Evolutionary conservation across 2,888 invertebrate genomes (phyloP), one percentile per base, ranked within the genome.

Genomic region (Eristalis pertinax): DNA sequence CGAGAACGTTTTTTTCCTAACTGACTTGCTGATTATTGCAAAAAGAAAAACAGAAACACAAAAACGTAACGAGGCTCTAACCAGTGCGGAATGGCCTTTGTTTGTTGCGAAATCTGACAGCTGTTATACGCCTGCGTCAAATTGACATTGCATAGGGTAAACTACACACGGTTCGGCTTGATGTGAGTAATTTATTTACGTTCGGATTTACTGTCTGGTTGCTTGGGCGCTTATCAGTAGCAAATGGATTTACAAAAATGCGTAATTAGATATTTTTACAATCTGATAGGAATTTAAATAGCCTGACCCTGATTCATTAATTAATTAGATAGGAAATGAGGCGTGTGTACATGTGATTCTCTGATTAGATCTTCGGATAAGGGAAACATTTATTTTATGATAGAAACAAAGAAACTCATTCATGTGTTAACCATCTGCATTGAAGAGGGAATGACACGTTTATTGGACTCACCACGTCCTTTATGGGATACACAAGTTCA

Each of bases 61-160:
- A 60, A n/a, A 50, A 11, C 13, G 29, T 15, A 38, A 58, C 29
- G 56, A 56, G 32, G n/a, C 50, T 32, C 38, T 58, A 75, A 22
- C 26, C 22, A 50, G n/a, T 3, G 29, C 15, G 15, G 15, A 29
- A 11, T 63, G 32, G 32, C 65, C 65, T 72, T 65, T 79, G 79
- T 72, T 79, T 72, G 79, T 79, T 72, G 79, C 79, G 24, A 79
- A 78, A 69, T 50, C 11, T 72, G 60, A 67, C 79, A 79, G 56
- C 38, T 78, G 56, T 4, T 32, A 50, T 56, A 58, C 56, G 15
- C 19, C 26, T 38, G 5, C n/a, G 22, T 26, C 15, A 19, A 2
- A 13, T 13, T 26, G 8, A 13, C 11, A 29, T 15, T 60, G 4
- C 8, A 8, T 75, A 76, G 76, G 67, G 76, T 68, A 75, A n/a